These are phyloP conservation scores for Numenius phaeopus DNA, from an alignment of 2,797 vertebrate genomes.

Conservation along the genomic window DNA sequence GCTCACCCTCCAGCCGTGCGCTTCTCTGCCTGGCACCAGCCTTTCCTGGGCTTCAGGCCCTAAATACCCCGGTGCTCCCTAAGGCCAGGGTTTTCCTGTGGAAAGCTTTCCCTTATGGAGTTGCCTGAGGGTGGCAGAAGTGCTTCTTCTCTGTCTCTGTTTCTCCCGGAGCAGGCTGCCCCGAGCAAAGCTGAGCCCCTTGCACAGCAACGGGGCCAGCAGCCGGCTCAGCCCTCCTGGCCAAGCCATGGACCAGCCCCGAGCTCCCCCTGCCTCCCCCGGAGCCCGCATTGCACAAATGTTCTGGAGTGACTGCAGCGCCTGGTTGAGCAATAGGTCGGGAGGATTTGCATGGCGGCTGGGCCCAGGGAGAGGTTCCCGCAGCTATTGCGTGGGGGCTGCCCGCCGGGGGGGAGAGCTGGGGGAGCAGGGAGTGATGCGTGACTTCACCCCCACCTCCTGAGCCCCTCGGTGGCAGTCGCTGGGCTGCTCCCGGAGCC, in stretches of 20 bases:
- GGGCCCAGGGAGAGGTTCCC: background rate
- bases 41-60: too few species aligned
- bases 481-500: rapidly evolving
- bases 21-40: background rate
- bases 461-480: rapidly evolving
- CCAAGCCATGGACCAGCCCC: background rate
- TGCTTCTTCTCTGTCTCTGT: rapidly evolving
- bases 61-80: rapidly evolving
- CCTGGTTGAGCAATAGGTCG: constrained; percentile 27
- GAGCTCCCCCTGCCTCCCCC: background rate
- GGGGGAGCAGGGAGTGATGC: rapidly evolving
- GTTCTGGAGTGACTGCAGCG: background rate
- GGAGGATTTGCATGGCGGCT: background rate
- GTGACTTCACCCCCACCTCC: background rate
- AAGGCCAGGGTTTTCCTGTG: rapidly evolving
- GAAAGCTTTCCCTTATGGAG: background rate
- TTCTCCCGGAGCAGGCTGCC: background rate
- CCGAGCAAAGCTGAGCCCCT: background rate
- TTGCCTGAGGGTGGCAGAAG: background rate
- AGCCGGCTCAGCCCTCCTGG: background rate
- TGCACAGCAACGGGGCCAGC: rapidly evolving
- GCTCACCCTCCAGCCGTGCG: rapidly evolving
- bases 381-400: background rate
- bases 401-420: background rate
- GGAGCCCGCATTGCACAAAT: background rate